Base-by-base conservation (phyloP, 1,140 invertebrate species). In the Apis mellifera region DNA sequence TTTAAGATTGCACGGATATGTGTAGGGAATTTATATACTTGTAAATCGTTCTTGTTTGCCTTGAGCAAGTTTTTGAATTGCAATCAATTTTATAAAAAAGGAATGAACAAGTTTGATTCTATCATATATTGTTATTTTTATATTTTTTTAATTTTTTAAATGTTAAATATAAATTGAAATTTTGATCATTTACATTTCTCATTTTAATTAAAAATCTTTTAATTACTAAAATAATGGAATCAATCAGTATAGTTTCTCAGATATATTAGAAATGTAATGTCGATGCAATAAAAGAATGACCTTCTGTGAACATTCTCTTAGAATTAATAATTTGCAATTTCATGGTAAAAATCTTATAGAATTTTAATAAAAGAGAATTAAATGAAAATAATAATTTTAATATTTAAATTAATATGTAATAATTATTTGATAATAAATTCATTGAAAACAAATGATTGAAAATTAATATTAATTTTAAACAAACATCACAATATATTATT, bases 241-340 rank as follows among this genome's bases (percentile, higher is more conserved):
- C 19, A 54, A 73, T 73, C 21, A 23, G 23, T 52, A 48, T 15
- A 32, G 42, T 32, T 48, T n/a, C 8, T 42, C 21, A 32, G 48
- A 76, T 59, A 66, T n/a, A 19, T 62, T 57, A 11, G 11, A 59
- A 76, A 76, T 11, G 79, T 60, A 48, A 64, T 32, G 54, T 68
- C 32, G 32, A 42, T 42, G 26, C 13, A 50, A 80, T 13, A 62
- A 60, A 59, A 52, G 42, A 68, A 76, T 21, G 73, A 76, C 79
- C 79, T 82, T 82, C 73, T 69, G 26, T 13, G 32, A 19, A 65
- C 79, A 82, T 82, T 82, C 79, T 82, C 64, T 17, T 42, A 42
- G 32, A 42, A 42, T 42, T n/a, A 3, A 50, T 68, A 74, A 59
- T 52, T 68, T 52, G 72, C 52, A 68, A 65, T 59, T 68, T 54